Percentiles rank a stretch among this genome's conserved stretches.
phyloP scores from a whole-genome alignment of 2,888 invertebrate genomes.

The Phrixothrix hirtus region DNA sequence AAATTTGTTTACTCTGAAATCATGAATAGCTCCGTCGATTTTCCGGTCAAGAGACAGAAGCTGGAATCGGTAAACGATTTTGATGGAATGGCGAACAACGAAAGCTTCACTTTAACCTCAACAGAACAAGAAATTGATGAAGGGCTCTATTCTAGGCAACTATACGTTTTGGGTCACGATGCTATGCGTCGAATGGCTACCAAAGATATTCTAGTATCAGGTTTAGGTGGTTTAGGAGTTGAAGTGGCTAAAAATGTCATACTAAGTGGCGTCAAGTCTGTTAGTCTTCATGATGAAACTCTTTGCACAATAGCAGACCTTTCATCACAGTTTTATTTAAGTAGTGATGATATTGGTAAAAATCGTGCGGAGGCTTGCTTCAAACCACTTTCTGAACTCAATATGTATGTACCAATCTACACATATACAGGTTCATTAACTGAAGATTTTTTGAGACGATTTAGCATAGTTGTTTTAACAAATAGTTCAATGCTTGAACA shows the following conservation, averaged over 20 bases:
- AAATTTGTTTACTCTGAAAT: constrained; percentile 94
- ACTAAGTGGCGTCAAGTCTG: constrained; percentile 95
- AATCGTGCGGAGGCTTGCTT: constrained; percentile 85
- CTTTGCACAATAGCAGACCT: constrained; percentile 74
- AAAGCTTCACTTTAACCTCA: constrained; percentile 61
- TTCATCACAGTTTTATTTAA: constrained; percentile 90
- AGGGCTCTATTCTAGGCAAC: constrained; percentile 86
- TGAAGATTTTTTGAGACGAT: constrained; percentile 77
- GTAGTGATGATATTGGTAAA: constrained; percentile 80
- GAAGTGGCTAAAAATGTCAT: constrained; percentile 99
- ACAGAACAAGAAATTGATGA: constrained; percentile 77
- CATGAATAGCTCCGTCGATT: constrained; percentile 89
- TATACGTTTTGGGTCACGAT: constrained; percentile 98
- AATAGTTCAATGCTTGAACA: constrained; percentile 77
- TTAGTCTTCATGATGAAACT: constrained; percentile 89
- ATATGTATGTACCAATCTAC: constrained; percentile 87
- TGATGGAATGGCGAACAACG: constrained; percentile 70
- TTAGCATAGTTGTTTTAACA: constrained; percentile 87
- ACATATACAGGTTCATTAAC: constrained; percentile 73
- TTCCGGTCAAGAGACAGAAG: constrained; percentile 91
- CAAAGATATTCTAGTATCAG: constrained; percentile 93
- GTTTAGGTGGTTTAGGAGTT: constrained; percentile 93
- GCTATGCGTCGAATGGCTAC: constrained; percentile 98
- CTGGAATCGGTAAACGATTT: constrained; percentile 69
- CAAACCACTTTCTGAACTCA: constrained; percentile 82